Base-by-base conservation (phyloP, 2,797 vertebrate species). In the Fistularia tabacaria region DNA sequence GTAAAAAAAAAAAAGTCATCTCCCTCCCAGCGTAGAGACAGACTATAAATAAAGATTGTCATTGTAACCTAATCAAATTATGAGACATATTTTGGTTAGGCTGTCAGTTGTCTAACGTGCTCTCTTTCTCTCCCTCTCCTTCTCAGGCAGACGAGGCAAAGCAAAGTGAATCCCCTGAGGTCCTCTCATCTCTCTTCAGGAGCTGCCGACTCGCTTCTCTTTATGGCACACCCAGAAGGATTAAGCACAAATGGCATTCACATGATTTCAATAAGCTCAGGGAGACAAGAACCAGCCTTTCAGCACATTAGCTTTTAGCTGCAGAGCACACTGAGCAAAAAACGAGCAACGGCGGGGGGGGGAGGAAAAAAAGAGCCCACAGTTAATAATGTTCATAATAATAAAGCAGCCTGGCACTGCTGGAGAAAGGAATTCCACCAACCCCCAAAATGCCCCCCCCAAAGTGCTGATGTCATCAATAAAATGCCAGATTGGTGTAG, bases 41-140 rank as follows among this genome's bases (percentile, higher is more conserved):
- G 61, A 83, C 87, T 90, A 90, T 89, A 91, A 92, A 91, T 91
- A 91, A 90, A 89, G 86, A 89, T 85, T 86, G 87, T 89, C 88
- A 87, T 83, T 74, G 84, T 86, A 90, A 88, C 82, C 89, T 90
- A 90, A 91, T 92, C 88, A 89, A 89, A 90, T 91, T 89, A 91
- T 77, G 80, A 86, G 85, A 81, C 57, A 55, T 87, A 83, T 88
- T 89, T 89, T 82, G 81, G 89, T 84, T 70, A 59, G 81, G 74
- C 84, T 91, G 90, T 89, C 89, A 91, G 85, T 86, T 74, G 82
- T 82, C 79, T 83, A 64, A 68, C 51, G 46, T 73, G 83, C 80
- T 63, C 65, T 53, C 41, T 65, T 51, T 52, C 67, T 57, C 62
- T 63, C 53, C 14, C 54, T 62, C 69, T 79, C 63, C 64, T 56